These are phyloP conservation scores for Maniola jurtina DNA, from an alignment of 1,140 invertebrate genomes.

Conservation along the genomic window DNA sequence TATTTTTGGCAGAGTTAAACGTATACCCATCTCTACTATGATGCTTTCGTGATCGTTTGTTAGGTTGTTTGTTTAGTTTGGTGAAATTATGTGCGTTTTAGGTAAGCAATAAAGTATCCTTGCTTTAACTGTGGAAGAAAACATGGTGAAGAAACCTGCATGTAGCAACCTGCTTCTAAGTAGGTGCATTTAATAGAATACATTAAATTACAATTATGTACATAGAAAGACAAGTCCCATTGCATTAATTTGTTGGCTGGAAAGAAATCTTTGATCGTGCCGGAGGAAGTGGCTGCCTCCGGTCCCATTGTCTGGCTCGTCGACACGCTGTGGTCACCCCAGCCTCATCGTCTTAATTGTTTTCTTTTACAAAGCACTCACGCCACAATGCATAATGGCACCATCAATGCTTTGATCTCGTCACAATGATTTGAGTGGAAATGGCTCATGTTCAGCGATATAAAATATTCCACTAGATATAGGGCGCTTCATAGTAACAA, in stretches of 20 bases:
- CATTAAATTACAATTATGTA: background rate
- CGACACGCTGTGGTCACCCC: conserved; percentile 42
- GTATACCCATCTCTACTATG: background rate
- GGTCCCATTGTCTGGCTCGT: conserved; percentile 47
- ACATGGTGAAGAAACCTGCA: too few species aligned
- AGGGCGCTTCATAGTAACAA: too few species aligned
- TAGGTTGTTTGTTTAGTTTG: too few species aligned
- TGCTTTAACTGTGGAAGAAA: too few species aligned
- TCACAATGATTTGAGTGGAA: conserved; percentile 21
- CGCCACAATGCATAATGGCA: conserved; percentile 58
- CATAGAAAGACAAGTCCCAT: background rate
- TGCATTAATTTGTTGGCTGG: conserved; percentile 16
- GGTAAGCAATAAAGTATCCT: too few species aligned
- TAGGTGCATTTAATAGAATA: too few species aligned
- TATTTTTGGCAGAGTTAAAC: background rate
- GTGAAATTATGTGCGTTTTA: too few species aligned
- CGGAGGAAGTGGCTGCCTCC: conserved; percentile 60
- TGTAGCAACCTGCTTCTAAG: too few species aligned
- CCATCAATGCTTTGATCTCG: conserved; percentile 63
- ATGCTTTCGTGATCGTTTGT: too few species aligned
- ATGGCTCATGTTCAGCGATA: background rate
- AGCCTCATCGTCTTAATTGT: conserved; percentile 68
- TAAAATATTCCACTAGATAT: too few species aligned
- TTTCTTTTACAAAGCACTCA: conserved; percentile 65
- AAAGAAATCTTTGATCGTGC: conserved; percentile 52